phyloP scores from a whole-genome alignment of 1,140 invertebrate genomes.

The Lepeophtheirus salmonis region DNA sequence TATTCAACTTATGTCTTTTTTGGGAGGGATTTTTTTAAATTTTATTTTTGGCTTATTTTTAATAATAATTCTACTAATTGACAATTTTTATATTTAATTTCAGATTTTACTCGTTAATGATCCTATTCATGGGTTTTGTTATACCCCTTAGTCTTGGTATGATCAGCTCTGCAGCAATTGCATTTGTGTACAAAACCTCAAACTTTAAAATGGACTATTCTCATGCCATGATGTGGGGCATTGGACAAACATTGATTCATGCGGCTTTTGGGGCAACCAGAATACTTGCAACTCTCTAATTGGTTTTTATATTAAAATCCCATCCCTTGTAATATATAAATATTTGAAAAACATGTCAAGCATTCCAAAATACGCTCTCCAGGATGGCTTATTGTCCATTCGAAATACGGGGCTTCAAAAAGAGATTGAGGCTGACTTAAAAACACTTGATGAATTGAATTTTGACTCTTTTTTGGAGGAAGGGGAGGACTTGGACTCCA shows the following conservation, averaged over 20 bases:
- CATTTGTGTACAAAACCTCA: conserved; percentile 12
- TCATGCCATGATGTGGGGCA: conserved; percentile 9
- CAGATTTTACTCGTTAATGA: conserved; percentile 13
- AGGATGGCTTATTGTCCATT: neutral
- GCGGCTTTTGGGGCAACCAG: conserved; percentile 5
- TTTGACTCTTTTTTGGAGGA: too few species aligned
- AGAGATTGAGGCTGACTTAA: neutral
- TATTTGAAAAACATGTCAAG: too few species aligned
- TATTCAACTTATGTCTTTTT: neutral
- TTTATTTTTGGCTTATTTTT: neutral
- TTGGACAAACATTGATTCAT: conserved; percentile 13
- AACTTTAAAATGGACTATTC: conserved; percentile 3
- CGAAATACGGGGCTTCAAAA: neutral
- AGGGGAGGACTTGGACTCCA: too few species aligned
- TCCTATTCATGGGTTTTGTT: conserved; percentile 11
- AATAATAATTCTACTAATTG: neutral
- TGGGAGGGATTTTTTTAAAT: neutral
- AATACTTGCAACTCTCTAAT: conserved; percentile 15
- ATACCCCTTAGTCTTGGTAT: conserved; percentile 2
- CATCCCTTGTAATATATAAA: too few species aligned
- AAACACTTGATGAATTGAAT: neutral
- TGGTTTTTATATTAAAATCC: too few species aligned
- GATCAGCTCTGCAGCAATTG: conserved; percentile 7
- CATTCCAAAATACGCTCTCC: neutral
- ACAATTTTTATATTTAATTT: neutral